Evolutionary conservation across 2,888 invertebrate genomes (phyloP), one percentile per base, ranked within the genome.

Genomic region (Athalia circularis): DNA sequence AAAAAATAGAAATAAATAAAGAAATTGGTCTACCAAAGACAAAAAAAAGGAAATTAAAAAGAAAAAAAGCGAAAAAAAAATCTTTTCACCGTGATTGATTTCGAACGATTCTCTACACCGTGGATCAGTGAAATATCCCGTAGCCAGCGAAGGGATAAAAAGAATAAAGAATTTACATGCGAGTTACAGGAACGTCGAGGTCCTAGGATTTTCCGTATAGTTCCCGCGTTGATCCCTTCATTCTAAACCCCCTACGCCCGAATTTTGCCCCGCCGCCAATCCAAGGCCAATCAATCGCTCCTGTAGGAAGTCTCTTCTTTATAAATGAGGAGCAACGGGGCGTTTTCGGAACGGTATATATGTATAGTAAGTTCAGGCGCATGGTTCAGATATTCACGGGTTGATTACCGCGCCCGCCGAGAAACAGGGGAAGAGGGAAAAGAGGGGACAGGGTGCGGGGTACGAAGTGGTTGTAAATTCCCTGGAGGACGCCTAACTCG

Each of bases 331-430:
- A 77, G 61, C 82, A 80, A 83, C 83, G 83, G 80, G 77, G 80
- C 80, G 81, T 80, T 81, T 76, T 78, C 79, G 70, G 80, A 80
- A 81, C 79, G 81, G 80, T 75, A 80, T 77, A 29, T 29, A 52
- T 77, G 78, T 54, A 29, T 45, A 59, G 72, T 80, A 74, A 82
- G 79, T 80, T 80, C 80, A 79, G 81, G 80, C 86, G 87, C 29
- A 29, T 29, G 29, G 86, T 88, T 88, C 88, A 88, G 89, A 89
- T 90, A 90, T 90, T 90, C 89, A 88, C 89, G 87, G 89, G 89
- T 89, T 90, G 90, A 90, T 90, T 90, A 90, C 88, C 86, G 85
- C 84, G 67, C 85, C 85, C 29, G 29, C 29, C 29, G 29, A 29
- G 29, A 29, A 29, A 29, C 29, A 29, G 29, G 85, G 82, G 80